Evolutionary conservation across 2,113 vertebrate genomes (phyloP), one percentile per base, ranked within the genome.

Genomic region (Urocitellus parryii): DNA sequence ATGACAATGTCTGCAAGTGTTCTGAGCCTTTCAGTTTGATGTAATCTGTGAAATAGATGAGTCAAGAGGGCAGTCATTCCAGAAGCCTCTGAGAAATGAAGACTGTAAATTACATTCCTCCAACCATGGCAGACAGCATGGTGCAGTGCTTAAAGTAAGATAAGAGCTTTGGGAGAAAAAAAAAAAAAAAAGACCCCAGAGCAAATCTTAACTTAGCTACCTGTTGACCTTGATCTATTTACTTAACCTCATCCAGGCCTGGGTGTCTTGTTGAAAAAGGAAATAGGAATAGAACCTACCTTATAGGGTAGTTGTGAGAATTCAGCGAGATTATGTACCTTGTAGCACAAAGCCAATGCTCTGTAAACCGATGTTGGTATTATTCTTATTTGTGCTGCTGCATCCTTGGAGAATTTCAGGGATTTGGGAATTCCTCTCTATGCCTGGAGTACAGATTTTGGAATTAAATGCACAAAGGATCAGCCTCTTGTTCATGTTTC

Each of bases 41-140:
- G 95, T 97, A 84, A 96, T 97, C 97, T 96, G 87, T 97, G 90
- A 83, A 90, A 95, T 91, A 95, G 96, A 97, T 98, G 95, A 98
- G 77, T 97, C 96, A 97, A 97, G 97, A 92, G 68, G 89, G 74
- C 96, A 96, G 89, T 96, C 94, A 81, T 90, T 96, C 97, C 88
- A 90, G 96, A 95, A 97, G 80, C 78, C 82, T 90, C 86, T 90
- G 73, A 88, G 94, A 95, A 96, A 94, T 9, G 42, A 93, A 91
- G 45, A 78, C 90, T 94, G 73, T 95, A 85, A 88, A 88, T 94
- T 88, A 45, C 79, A 24, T 77, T 80, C 93, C 96, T 67, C 89
- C 77, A 39, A 0, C 51, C 10, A 29, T 56, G 37, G n/a, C 94
- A 72, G 89, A 34, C 45, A 63, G 81, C 2, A 8, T 39, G 34